phyloP scores from a whole-genome alignment of 2,113 vertebrate genomes.

The Lamprotornis superbus region DNA sequence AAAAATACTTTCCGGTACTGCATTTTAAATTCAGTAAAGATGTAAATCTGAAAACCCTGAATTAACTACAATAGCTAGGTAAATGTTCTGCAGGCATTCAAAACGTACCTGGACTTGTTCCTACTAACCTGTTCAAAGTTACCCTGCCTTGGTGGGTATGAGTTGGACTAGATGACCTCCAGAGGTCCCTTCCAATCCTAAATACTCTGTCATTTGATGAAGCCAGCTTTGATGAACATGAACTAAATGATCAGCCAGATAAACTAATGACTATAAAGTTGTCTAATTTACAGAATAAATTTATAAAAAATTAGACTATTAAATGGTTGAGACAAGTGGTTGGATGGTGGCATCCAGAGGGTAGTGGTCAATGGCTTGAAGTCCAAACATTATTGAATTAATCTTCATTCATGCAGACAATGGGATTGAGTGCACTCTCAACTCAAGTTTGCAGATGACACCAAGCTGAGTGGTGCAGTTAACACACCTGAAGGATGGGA shows the following conservation, averaged over 20 bases:
- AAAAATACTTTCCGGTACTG: neutral
- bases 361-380: neutral
- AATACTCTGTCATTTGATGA: neutral
- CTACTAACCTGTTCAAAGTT: fast-evolving
- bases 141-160: neutral
- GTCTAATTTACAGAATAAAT: neutral
- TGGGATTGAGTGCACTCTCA: too few species aligned
- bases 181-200: neutral
- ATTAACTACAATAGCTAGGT: neutral
- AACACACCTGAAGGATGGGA: neutral
- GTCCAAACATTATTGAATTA: neutral
- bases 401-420: neutral
- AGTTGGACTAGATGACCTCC: neutral
- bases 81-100: neutral
- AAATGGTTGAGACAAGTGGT: neutral
- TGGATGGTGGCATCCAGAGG: neutral
- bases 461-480: neutral
- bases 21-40: neutral
- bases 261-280: neutral
- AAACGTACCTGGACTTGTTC: fast-evolving
- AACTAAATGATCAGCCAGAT: neutral
- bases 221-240: neutral
- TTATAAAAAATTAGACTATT: neutral
- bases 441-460: neutral
- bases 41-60: neutral